Evolutionary conservation across 2,797 vertebrate genomes (phyloP).

Genomic region (Danionella dracula): DNA sequence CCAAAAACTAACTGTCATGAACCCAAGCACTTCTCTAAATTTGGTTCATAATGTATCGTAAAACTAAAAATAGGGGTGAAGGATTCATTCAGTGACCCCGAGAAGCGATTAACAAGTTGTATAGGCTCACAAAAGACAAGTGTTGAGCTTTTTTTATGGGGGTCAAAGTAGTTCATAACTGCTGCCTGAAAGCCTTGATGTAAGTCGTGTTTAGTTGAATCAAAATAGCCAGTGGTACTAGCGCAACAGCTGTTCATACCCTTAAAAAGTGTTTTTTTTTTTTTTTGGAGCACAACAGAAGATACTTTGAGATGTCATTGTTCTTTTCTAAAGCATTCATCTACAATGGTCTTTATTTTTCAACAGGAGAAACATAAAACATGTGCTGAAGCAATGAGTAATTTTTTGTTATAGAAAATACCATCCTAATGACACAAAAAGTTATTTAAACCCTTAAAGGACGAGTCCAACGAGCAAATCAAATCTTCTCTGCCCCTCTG

Average conservation of each 20-base stretch:
- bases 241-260: neutral
- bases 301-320: no score
- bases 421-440: neutral
- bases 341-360: no score
- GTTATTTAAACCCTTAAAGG: neutral
- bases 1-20: constrained; percentile 53
- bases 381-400: no score
- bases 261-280: no score
- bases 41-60: constrained; percentile 40
- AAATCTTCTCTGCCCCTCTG: constrained; percentile 16
- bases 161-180: constrained; percentile 23
- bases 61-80: constrained; percentile 47
- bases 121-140: constrained; percentile 39
- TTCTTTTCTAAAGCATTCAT: no score
- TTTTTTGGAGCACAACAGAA: no score
- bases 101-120: constrained; percentile 17
- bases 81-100: constrained; percentile 29
- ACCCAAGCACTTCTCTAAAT: constrained; percentile 38
- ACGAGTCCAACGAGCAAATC: neutral
- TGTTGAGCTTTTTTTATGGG: constrained; percentile 40
- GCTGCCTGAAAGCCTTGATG: constrained; percentile 16
- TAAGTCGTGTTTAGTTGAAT: neutral
- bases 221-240: neutral
- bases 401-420: constrained; percentile 12
- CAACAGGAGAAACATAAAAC: no score